Percentiles rank a stretch among this genome's conserved stretches.
Evolutionary conservation across 2,888 invertebrate species (phyloP).

Genomic region (Bembecia ichneumoniformis): DNA sequence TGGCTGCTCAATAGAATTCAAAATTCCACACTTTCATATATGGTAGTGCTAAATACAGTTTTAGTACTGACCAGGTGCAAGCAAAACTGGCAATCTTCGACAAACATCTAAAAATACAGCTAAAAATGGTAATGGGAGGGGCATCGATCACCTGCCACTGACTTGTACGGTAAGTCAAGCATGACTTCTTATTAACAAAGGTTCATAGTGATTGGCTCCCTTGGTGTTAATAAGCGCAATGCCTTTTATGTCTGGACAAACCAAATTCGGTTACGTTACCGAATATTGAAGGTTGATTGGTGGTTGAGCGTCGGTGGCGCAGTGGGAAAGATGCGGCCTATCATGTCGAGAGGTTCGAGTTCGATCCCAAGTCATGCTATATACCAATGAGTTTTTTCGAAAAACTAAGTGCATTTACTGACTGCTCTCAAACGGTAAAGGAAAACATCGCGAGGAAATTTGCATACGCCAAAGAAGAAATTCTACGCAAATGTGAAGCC

Average conservation of each 20-base stretch:
- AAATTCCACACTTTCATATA: constrained; percentile 21
- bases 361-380: no score
- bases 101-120: constrained; percentile 19
- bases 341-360: no score
- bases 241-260: constrained; percentile 37
- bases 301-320: no score
- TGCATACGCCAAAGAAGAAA: no score
- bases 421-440: no score
- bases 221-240: constrained; percentile 6
- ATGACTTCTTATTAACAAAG: constrained; percentile 29
- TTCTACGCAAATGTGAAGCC: no score
- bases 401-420: no score
- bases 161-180: constrained; percentile 38
- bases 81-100: constrained; percentile 30
- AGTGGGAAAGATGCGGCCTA: no score
- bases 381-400: no score
- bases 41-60: constrained; percentile 39
- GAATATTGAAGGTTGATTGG: no score
- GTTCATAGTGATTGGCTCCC: neutral
- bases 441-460: no score
- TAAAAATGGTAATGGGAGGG: constrained; percentile 43
- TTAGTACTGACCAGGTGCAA: constrained; percentile 22
- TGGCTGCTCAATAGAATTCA: no score
- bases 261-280: constrained; percentile 11
- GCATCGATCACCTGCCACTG: constrained; percentile 8